Evolutionary conservation across 2,797 vertebrate genomes (phyloP), one percentile per base, ranked within the genome.

Genomic region (Serranus cabrilla): DNA sequence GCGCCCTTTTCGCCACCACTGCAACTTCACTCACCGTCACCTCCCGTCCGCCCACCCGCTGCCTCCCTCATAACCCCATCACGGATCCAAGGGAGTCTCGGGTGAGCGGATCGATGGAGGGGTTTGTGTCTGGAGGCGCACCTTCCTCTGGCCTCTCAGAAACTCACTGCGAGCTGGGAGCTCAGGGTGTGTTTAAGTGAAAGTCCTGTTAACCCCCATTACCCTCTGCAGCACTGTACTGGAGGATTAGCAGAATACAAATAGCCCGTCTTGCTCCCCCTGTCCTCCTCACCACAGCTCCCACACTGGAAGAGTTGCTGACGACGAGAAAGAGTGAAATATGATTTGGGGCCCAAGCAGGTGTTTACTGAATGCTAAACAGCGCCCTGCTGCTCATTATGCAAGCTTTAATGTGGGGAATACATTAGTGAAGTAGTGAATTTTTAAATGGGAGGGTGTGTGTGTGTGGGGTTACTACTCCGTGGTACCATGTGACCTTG

Each of bases 151-250:
- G 59, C 78, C 76, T 81, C 69, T 60, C 16, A 74, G 78, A 85
- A 83, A 67, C 71, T 34, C 27, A 1, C 42, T 34, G 65, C 67
- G 71, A 78, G 70, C 62, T 0, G 34, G 31, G 71, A 82, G 77
- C 81, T 70, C 64, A 40, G 69, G 49, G 54, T 83, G 86, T 71
- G 82, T 83, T 85, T 74, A 85, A 86, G 72, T 84, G 72, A 86
- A 86, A 73, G 82, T 89, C 86, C 88, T 76, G 88, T 92, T 94
- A 92, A 93, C 91, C 92, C 83, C 87, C 76, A 92, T 93, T 95
- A 91, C 37, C 89, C 88, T 91, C 85, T 84, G 81, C 76, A 72
- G 83, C 81, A 57, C 73, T 80, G 87, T 81, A 83, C 71, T 12
- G 70, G 59, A 61, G 84, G 88, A 92, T 93, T 92, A 86, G 78